A percentile compares a stretch with the other conserved stretches of the same genome.
Conservation (phyloP, 2,113 vertebrate genomes). For the Pedionomus torquatus region DNA sequence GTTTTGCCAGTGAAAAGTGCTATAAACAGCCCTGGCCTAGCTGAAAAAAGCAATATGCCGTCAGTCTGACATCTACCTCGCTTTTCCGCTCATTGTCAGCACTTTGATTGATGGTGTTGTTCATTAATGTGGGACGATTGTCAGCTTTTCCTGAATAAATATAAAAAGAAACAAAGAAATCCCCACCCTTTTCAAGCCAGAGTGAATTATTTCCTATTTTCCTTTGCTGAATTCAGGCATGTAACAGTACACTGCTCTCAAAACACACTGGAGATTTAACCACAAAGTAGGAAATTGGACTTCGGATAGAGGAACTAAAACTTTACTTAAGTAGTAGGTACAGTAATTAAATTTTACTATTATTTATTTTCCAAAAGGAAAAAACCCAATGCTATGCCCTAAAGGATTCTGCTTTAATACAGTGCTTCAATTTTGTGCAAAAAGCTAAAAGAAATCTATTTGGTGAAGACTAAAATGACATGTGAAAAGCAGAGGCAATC, state of each 20-base stretch:
- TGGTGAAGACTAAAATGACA: conserved; percentile 60
- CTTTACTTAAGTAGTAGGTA: conserved; percentile 35
- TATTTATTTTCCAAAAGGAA: conserved; percentile 58
- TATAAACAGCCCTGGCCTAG: conserved; percentile 83
- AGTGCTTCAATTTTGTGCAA: conserved; percentile 49
- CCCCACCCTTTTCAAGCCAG: conserved; percentile 84
- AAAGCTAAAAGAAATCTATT: conserved; percentile 68
- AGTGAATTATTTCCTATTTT: conserved; percentile 87
- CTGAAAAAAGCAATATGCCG: conserved; percentile 84
- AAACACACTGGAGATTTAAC: conserved; percentile 68
- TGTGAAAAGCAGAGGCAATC: conserved; percentile 36
- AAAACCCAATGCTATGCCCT: background rate
- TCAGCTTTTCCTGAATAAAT: conserved; percentile 98
- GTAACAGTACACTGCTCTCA: conserved; percentile 67
- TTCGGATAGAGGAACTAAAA: conserved; percentile 46
- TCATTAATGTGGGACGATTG: conserved; percentile 97
- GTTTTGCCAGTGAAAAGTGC: conserved; percentile 81
- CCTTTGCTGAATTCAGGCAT: conserved; percentile 74
- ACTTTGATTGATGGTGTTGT: conserved; percentile 93
- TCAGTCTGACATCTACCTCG: conserved; percentile 86
- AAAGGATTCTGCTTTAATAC: conserved; percentile 47
- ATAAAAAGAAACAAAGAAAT: conserved; percentile 99
- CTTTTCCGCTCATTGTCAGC: conserved; percentile 98
- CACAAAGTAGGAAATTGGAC: conserved; percentile 69
- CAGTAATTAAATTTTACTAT: conserved; percentile 59